Evolutionary conservation across 2,113 vertebrate genomes (phyloP).

Genomic region (Aspidoscelis tigris): DNA sequence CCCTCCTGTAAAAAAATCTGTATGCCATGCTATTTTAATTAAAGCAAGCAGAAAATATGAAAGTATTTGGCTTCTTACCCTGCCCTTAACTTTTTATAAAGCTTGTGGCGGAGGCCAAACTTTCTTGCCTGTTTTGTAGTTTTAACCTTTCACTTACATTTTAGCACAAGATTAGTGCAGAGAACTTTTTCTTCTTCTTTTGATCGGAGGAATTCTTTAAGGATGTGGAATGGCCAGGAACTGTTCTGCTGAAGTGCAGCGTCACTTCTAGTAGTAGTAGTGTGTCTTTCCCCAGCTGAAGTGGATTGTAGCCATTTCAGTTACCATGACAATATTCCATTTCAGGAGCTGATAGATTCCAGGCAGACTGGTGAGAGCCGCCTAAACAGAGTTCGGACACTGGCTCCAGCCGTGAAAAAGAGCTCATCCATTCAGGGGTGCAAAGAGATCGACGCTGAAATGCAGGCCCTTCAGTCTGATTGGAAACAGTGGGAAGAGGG

Average conservation of each 20-base stretch:
- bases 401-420: constrained; percentile 80
- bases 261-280: constrained; percentile 14
- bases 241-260: constrained; percentile 36
- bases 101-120: neutral
- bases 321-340: constrained; percentile 88
- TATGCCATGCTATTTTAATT: neutral
- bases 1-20: neutral
- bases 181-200: neutral
- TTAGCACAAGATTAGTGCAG: neutral
- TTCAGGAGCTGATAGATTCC: constrained; percentile 93
- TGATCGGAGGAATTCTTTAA: neutral
- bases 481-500: constrained; percentile 94
- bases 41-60: fast-evolving
- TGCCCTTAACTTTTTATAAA: neutral
- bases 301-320: constrained; percentile 65
- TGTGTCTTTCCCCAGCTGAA: constrained; percentile 35
- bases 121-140: neutral
- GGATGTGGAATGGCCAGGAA: neutral
- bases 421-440: constrained; percentile 83
- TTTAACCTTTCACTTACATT: neutral
- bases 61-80: fast-evolving
- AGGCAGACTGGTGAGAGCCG: constrained; percentile 85
- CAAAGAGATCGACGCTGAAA: constrained; percentile 86
- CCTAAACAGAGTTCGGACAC: constrained; percentile 84
- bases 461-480: constrained; percentile 87